These are phyloP conservation scores for Cuculus canorus DNA, from an alignment of 2,797 vertebrate genomes.

Conservation along the genomic window DNA sequence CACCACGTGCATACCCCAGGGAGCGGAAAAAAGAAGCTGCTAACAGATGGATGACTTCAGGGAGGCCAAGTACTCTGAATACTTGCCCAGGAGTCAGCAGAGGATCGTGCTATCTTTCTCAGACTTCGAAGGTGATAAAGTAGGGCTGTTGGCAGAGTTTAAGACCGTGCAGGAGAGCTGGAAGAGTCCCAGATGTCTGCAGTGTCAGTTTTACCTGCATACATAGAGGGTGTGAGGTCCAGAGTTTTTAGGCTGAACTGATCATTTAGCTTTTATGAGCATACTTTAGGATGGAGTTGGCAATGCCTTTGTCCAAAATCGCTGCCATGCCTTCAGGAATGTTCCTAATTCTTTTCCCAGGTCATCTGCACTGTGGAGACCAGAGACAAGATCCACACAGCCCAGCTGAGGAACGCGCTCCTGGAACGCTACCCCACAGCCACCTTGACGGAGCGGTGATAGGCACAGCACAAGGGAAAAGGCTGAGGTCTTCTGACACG, in stretches of 20 bases:
- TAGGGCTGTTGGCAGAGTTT: not conserved
- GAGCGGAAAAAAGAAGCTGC: not conserved
- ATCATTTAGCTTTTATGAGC: not conserved
- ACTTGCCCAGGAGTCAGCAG: not conserved
- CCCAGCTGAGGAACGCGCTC: conserved; percentile 81
- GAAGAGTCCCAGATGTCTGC: not conserved
- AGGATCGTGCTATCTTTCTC: not conserved
- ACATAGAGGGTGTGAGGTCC: not conserved
- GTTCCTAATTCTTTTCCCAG: conserved; percentile 73
- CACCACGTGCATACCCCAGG: fast-evolving
- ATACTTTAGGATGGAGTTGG: not conserved
- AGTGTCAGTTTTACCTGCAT: not conserved
- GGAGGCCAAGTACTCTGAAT: not conserved
- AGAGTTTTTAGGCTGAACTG: not conserved
- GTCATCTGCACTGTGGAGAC: conserved; percentile 90
- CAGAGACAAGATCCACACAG: conserved; percentile 85
- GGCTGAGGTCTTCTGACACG: not conserved
- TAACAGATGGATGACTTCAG: not conserved
- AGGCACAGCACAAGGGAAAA: not conserved
- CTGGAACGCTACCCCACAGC: conserved; percentile 85
- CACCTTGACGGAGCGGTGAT: conserved; percentile 85
- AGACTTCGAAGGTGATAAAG: not conserved
- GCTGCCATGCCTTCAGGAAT: conserved; percentile 1
- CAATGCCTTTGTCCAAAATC: not conserved
- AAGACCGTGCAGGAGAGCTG: not conserved